These are phyloP conservation scores for Acrocephalus scirpaceus DNA, from an alignment of 2,797 vertebrate species.

Conservation along the genomic window DNA sequence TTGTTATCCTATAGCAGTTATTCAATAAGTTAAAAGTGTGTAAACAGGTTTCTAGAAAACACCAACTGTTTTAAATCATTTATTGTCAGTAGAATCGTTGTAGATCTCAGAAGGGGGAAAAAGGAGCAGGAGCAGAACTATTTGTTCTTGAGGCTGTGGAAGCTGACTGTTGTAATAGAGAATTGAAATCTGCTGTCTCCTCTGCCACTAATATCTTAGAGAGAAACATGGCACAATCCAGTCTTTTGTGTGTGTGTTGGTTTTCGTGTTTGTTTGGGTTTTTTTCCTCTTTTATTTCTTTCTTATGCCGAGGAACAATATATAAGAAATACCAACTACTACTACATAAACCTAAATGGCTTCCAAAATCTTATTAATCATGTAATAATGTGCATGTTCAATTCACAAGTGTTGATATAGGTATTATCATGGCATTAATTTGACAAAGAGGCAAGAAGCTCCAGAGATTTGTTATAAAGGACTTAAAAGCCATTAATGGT, in stretches of 20 bases:
- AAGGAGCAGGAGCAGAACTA: neutral
- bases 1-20: neutral
- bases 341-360: neutral
- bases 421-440: rapidly evolving
- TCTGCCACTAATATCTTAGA: neutral
- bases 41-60: neutral
- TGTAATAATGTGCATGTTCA: neutral
- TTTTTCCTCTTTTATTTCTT: neutral
- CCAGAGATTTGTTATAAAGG: neutral
- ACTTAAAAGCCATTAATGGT: neutral
- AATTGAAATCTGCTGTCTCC: neutral
- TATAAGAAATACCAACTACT: neutral
- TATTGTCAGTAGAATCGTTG: neutral
- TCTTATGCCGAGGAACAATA: neutral
- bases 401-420: neutral
- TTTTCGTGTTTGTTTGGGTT: neutral
- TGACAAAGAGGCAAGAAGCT: neutral
- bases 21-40: neutral
- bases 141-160: neutral
- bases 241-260: neutral
- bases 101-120: neutral
- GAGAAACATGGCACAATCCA: neutral
- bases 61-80: neutral
- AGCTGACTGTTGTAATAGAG: neutral
- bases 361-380: neutral